Conservation (phyloP, 2,113 vertebrate genomes). For the Cryptotis parvus region DNA sequence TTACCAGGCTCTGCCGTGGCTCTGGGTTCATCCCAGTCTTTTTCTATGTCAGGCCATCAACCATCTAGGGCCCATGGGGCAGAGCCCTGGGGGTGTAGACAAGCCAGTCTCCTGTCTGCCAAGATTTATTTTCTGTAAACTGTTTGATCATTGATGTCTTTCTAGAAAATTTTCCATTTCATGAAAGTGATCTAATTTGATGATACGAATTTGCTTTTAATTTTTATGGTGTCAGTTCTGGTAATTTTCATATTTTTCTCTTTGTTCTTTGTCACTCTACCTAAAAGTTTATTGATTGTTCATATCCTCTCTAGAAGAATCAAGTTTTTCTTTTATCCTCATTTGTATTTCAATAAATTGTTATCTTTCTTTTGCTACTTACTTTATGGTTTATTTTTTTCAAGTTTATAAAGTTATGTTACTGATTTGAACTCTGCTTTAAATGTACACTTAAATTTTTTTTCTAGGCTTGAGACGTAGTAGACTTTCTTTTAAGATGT, state of each 20-base stretch:
- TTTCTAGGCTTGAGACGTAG: not conserved
- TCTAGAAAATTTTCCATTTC: constrained; percentile 10
- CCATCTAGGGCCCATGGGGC: too few relatives aligned
- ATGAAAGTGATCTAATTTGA: not conserved
- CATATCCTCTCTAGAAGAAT: not conserved
- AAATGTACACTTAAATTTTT: not conserved
- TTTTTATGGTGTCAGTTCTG: not conserved
- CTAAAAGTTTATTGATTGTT: constrained; percentile 29
- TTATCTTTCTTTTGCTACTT: not conserved
- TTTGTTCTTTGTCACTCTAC: not conserved
- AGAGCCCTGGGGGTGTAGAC: too few relatives aligned
- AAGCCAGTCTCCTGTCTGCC: too few relatives aligned
- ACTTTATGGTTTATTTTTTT: not conserved
- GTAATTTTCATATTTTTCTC: constrained; percentile 16
- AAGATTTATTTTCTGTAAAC: not conserved
- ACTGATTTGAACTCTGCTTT: not conserved
- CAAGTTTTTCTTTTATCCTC: constrained; percentile 7
- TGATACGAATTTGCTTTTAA: not conserved
- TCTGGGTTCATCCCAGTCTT: too few relatives aligned
- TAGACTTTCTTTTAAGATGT: too few relatives aligned
- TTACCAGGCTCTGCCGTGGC: too few relatives aligned
- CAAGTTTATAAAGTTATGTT: not conserved
- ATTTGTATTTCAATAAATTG: not conserved
- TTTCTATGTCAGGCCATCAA: too few relatives aligned
- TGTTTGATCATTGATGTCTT: not conserved